These are phyloP conservation scores for Bergia puertoricense DNA, from an alignment of 92 coral and sea anemone species.

Conservation along the genomic window DNA sequence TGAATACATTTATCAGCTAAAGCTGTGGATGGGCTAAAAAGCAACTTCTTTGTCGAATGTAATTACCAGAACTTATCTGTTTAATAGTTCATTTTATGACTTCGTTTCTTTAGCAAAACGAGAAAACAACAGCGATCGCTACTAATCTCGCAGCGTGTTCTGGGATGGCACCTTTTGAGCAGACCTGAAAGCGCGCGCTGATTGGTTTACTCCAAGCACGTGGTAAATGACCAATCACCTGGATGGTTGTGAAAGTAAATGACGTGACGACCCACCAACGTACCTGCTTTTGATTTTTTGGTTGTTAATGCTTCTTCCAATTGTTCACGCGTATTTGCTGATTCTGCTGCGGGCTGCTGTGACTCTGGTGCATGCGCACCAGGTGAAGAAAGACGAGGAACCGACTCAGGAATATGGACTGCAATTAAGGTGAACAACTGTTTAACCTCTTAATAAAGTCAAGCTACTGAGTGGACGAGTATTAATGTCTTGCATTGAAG, in stretches of 20 bases:
- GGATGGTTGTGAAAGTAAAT: neutral
- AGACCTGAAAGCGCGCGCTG: too few relatives aligned
- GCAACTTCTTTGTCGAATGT: too few relatives aligned
- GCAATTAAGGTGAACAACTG: neutral
- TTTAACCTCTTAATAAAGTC: neutral
- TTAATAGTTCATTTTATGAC: too few relatives aligned
- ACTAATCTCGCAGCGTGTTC: too few relatives aligned
- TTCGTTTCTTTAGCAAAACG: too few relatives aligned
- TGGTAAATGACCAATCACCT: too few relatives aligned
- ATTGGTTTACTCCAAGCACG: too few relatives aligned
- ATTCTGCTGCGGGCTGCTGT: neutral
- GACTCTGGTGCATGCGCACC: slow-evolving; percentile 39
- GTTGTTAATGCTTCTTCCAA: slow-evolving; percentile 2
- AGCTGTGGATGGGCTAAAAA: too few relatives aligned
- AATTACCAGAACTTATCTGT: too few relatives aligned
- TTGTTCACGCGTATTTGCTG: neutral
- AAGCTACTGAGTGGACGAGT: neutral
- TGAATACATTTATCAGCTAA: too few relatives aligned
- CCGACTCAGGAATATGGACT: slow-evolving; percentile 59
- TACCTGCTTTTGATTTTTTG: slow-evolving; percentile 28
- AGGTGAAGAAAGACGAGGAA: slow-evolving; percentile 48
- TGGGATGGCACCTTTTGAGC: too few relatives aligned
- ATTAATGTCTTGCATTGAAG: neutral
- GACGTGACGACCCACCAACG: neutral
- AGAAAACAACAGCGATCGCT: too few relatives aligned